phyloP scores from a whole-genome alignment of 2,888 invertebrate species.

The Agrotis exclamationis region DNA sequence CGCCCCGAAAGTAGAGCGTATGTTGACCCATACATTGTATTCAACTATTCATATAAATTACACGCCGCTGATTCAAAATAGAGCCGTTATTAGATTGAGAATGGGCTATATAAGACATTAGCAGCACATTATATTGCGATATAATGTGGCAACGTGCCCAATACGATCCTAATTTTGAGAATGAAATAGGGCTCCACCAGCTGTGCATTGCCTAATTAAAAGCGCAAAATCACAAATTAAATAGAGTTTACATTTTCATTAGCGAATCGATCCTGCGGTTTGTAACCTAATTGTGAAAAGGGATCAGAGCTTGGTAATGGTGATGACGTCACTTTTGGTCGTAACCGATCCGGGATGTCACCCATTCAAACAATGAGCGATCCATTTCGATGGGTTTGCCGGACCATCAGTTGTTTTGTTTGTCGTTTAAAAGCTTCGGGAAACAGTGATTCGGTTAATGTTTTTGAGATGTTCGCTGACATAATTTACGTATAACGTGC shows the following conservation, averaged over 20 bases:
- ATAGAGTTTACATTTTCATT: slow-evolving; percentile 22
- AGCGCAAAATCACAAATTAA: slow-evolving; percentile 18
- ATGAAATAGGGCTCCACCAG: slow-evolving; percentile 35
- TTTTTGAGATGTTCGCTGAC: slow-evolving; percentile 37
- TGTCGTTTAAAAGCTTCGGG: slow-evolving; percentile 41
- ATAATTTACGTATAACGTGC: slow-evolving; percentile 45
- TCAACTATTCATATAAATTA: slow-evolving; percentile 47
- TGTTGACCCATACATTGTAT: slow-evolving; percentile 75
- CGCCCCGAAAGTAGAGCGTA: slow-evolving; percentile 78
- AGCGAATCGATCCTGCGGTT: slow-evolving; percentile 36
- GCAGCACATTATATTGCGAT: slow-evolving; percentile 37
- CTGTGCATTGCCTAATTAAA: slow-evolving; percentile 37
- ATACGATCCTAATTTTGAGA: slow-evolving; percentile 30
- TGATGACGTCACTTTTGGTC: slow-evolving; percentile 68
- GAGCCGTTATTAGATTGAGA: slow-evolving; percentile 53
- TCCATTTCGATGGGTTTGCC: slow-evolving; percentile 68
- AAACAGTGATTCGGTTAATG: slow-evolving; percentile 44
- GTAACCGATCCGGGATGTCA: slow-evolving; percentile 70
- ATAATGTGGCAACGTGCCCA: slow-evolving; percentile 45
- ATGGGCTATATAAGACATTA: slow-evolving; percentile 53
- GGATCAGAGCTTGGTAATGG: slow-evolving; percentile 57
- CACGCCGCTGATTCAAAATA: slow-evolving; percentile 45
- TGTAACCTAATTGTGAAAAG: slow-evolving; percentile 52
- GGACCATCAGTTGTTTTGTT: slow-evolving; percentile 60
- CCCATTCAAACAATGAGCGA: slow-evolving; percentile 69